Percentiles rank a stretch among this genome's conserved stretches.
These are phyloP conservation scores for Brachionus manjavacas DNA, from an alignment of 1,140 invertebrate species.

Conservation along the genomic window DNA sequence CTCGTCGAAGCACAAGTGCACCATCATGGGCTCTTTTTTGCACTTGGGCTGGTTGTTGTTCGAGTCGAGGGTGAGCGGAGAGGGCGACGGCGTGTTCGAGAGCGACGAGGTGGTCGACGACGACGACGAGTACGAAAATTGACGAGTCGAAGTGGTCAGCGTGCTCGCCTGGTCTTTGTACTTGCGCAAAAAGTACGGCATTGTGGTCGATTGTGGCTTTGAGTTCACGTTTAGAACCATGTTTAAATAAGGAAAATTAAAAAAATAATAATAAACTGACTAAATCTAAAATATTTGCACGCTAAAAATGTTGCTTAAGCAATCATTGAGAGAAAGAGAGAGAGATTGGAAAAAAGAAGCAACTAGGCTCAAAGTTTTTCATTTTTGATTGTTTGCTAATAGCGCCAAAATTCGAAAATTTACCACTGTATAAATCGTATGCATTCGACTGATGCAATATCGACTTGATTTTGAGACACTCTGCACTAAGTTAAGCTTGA, in stretches of 20 bases:
- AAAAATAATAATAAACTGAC: conserved; percentile 20
- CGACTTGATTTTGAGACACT: neutral
- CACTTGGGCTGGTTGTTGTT: conserved; percentile 10
- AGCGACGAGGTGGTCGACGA: conserved; percentile 3
- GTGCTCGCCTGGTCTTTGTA: neutral
- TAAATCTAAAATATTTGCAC: conserved; percentile 38
- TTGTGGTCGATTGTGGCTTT: neutral
- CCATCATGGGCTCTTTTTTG: conserved; percentile 32
- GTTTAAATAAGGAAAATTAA: conserved; percentile 4
- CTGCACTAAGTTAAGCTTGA: neutral
- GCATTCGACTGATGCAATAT: neutral
- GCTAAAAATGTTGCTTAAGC: neutral
- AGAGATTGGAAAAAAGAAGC: neutral
- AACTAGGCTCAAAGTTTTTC: neutral
- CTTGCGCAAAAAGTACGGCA: conserved; percentile 14
- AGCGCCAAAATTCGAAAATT: conserved; percentile 1
- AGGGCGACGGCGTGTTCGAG: neutral
- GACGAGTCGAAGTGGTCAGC: neutral
- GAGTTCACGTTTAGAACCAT: conserved; percentile 15
- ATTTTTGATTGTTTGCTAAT: neutral
- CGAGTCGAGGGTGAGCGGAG: neutral
- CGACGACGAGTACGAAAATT: neutral
- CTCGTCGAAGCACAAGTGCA: conserved; percentile 23
- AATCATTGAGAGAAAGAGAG: neutral
- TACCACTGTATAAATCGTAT: neutral